These are phyloP conservation scores for Baccha elongata DNA, from an alignment of 2,888 invertebrate species.

Conservation along the genomic window DNA sequence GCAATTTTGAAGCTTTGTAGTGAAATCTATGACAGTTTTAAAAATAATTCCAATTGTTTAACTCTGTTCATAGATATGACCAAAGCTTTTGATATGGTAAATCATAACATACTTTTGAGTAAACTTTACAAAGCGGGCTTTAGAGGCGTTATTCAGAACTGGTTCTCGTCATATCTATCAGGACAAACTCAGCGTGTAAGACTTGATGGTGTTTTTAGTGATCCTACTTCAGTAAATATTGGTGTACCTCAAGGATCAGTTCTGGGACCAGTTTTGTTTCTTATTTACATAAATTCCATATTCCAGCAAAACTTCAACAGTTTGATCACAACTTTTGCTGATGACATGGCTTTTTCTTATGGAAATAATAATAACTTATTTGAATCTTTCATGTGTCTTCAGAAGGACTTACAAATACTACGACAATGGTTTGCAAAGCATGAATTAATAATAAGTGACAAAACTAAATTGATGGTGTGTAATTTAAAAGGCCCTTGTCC, in stretches of 20 bases:
- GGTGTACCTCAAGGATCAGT: neutral
- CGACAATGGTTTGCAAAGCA: constrained; percentile 19
- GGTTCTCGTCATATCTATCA: neutral
- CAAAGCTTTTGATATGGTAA: neutral
- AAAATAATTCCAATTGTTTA: neutral
- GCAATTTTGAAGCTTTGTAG: neutral
- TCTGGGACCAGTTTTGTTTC: neutral
- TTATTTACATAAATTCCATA: neutral
- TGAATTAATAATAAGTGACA: constrained; percentile 11
- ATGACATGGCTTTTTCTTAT: no score
- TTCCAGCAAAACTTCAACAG: no score
- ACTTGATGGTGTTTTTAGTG: neutral
- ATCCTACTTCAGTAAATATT: neutral
- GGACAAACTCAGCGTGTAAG: neutral
- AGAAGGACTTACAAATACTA: constrained; percentile 9
- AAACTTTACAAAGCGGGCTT: no score
- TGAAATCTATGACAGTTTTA: constrained; percentile 5
- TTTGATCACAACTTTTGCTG: no score
- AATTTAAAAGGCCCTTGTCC: neutral
- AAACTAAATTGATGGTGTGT: constrained; percentile 1
- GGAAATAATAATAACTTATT: no score
- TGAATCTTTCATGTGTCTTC: no score
- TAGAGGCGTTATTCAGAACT: no score
- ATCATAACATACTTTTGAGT: neutral
- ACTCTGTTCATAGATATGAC: neutral